phyloP scores from a whole-genome alignment of 2,797 vertebrate species.

The Pseudotriccus pelzelni region DNA sequence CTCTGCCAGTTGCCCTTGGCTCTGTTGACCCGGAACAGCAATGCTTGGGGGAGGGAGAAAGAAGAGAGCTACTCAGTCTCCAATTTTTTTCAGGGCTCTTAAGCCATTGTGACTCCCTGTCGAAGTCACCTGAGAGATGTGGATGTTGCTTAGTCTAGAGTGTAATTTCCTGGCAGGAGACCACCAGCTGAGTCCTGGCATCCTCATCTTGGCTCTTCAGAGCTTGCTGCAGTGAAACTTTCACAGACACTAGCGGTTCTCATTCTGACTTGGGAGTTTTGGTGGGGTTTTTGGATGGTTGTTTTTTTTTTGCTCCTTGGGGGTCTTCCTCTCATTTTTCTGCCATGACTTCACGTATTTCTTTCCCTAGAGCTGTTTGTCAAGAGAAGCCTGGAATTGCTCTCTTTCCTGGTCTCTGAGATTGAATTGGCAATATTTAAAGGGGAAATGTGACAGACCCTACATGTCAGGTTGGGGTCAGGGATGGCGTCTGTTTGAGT shows the following conservation, averaged over 20 bases:
- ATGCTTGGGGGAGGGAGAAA: not conserved
- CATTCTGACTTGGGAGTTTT: not conserved
- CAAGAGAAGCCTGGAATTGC: slow-evolving; percentile 10
- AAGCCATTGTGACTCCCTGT: not conserved
- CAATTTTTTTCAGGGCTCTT: not conserved
- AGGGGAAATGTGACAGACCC: slow-evolving; percentile 47
- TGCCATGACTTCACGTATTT: not conserved
- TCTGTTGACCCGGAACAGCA: slow-evolving; percentile 50
- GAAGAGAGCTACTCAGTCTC: not conserved
- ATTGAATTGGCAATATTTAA: slow-evolving; percentile 25
- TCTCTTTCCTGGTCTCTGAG: slow-evolving; percentile 1
- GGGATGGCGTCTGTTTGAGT: slow-evolving; percentile 19
- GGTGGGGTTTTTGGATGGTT: not conserved
- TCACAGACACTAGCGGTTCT: not conserved
- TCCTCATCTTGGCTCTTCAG: not conserved
- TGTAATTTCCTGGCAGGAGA: not conserved
- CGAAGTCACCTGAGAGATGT: not conserved
- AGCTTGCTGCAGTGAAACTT: not conserved
- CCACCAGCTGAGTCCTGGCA: not conserved
- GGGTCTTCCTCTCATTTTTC: not conserved
- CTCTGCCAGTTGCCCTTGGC: slow-evolving; percentile 42
- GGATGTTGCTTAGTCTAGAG: not conserved
- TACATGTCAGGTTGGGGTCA: slow-evolving; percentile 11
- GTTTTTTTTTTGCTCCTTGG: not conserved
- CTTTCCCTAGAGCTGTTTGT: slow-evolving; percentile 22